Conservation (phyloP, 2,888 invertebrate genomes). For the Blastobasis lacticolella region DNA sequence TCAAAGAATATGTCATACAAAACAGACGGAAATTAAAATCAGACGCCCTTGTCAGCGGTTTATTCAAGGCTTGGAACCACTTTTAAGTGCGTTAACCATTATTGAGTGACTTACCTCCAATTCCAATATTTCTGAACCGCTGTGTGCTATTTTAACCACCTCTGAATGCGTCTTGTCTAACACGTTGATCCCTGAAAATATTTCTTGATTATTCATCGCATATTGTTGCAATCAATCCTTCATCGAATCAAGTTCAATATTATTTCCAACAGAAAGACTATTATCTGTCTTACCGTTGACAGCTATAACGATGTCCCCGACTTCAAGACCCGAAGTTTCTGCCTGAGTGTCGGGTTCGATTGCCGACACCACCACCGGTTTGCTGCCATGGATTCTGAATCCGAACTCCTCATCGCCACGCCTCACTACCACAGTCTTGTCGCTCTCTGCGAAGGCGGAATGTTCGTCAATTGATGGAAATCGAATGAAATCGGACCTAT, state of each 20-base stretch:
- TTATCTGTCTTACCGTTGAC: slow-evolving; percentile 79
- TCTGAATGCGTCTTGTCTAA: slow-evolving; percentile 95
- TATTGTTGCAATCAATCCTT: too few species aligned
- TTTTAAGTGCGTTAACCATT: not conserved
- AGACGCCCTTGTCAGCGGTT: too few species aligned
- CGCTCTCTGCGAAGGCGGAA: slow-evolving; percentile 78
- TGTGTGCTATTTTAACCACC: slow-evolving; percentile 93
- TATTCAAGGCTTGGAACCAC: too few species aligned
- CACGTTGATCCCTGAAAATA: slow-evolving; percentile 80
- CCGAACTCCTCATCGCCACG: slow-evolving; percentile 93
- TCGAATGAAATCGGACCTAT: too few species aligned
- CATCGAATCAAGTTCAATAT: too few species aligned
- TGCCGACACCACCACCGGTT: slow-evolving; percentile 96
- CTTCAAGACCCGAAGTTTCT: slow-evolving; percentile 91
- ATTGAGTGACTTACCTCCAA: slow-evolving; percentile 76
- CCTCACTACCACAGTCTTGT: slow-evolving; percentile 88
- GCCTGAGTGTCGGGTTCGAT: slow-evolving; percentile 96
- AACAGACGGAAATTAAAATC: too few species aligned
- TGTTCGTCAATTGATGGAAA: too few species aligned
- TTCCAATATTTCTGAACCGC: slow-evolving; percentile 88
- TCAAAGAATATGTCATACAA: too few species aligned
- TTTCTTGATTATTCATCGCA: too few species aligned
- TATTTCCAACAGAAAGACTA: not conserved
- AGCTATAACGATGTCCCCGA: slow-evolving; percentile 94
- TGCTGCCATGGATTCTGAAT: slow-evolving; percentile 95